Evolutionary conservation across 2,797 vertebrate genomes (phyloP).

Genomic region (Loriculus beryllinus): DNA sequence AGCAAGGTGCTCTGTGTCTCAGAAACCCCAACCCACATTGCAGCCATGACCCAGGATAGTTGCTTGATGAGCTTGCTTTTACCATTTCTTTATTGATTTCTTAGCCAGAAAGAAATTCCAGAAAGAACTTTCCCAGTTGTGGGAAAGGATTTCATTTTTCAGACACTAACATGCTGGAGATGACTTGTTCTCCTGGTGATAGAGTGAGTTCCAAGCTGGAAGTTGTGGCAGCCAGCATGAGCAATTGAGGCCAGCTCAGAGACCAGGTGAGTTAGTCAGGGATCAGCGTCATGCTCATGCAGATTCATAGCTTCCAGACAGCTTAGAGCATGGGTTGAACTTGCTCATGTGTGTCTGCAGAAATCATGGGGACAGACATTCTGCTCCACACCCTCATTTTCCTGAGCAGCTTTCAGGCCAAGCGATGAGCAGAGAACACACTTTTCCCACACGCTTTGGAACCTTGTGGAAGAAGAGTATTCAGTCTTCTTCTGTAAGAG

Average conservation of each 20-base stretch:
- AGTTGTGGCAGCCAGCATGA: not conserved
- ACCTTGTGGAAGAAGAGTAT: not conserved
- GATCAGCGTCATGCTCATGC: not conserved
- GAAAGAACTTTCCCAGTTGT: too few relatives aligned
- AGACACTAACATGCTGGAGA: fast-evolving
- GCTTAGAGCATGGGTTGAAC: not conserved
- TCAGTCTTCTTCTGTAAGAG: not conserved
- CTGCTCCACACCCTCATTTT: not conserved
- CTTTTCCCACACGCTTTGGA: not conserved
- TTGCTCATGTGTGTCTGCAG: not conserved
- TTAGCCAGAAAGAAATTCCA: not conserved
- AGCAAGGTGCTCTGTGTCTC: not conserved
- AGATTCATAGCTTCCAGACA: not conserved
- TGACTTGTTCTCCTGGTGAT: not conserved
- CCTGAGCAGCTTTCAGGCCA: not conserved
- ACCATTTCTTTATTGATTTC: not conserved
- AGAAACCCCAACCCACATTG: fast-evolving
- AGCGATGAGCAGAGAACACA: not conserved
- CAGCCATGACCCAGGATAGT: not conserved
- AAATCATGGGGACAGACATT: not conserved
- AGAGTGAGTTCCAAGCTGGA: not conserved
- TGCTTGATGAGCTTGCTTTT: not conserved
- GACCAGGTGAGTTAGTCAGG: not conserved
- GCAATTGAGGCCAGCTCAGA: not conserved
- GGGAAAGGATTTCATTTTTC: not conserved